These are phyloP conservation scores for Drosophila simulans DNA, from an alignment of 1,140 invertebrate genomes.

Conservation along the genomic window DNA sequence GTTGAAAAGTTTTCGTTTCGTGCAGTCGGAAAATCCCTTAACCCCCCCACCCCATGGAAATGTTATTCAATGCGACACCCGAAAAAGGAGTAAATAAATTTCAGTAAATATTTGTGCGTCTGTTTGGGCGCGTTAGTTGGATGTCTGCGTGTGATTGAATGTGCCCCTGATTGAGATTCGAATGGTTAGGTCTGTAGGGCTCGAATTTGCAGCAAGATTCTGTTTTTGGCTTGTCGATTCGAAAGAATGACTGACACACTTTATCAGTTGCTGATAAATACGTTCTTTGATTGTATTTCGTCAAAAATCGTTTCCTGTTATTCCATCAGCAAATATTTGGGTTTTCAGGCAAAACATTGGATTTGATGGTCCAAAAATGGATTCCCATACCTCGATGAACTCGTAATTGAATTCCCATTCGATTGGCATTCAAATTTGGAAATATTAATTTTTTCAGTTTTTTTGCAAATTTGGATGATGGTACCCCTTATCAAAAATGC, in stretches of 20 bases:
- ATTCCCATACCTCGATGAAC: not conserved
- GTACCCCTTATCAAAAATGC: too few species aligned
- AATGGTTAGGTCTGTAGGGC: conserved; percentile 25
- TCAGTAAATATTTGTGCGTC: conserved; percentile 53
- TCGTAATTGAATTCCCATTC: not conserved
- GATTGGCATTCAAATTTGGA: not conserved
- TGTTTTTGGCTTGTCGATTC: conserved; percentile 42
- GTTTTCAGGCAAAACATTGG: not conserved
- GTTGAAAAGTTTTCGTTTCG: conserved; percentile 52
- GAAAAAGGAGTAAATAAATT: conserved; percentile 47
- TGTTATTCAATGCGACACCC: conserved; percentile 64
- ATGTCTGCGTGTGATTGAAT: conserved; percentile 56
- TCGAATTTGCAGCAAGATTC: conserved; percentile 13
- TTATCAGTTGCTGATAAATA: conserved; percentile 38
- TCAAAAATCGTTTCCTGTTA: too few species aligned
- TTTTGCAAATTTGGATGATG: not conserved
- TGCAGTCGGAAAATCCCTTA: conserved; percentile 36
- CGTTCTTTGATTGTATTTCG: not conserved
- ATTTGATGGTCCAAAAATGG: not conserved
- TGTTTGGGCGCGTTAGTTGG: conserved; percentile 24
- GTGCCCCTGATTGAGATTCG: conserved; percentile 67
- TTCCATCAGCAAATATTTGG: not conserved
- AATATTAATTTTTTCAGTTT: not conserved
- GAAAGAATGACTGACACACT: conserved; percentile 37
- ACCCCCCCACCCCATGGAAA: conserved; percentile 49